phyloP scores from a whole-genome alignment of 2,888 invertebrate species.

The Amblyteles armatorius region DNA sequence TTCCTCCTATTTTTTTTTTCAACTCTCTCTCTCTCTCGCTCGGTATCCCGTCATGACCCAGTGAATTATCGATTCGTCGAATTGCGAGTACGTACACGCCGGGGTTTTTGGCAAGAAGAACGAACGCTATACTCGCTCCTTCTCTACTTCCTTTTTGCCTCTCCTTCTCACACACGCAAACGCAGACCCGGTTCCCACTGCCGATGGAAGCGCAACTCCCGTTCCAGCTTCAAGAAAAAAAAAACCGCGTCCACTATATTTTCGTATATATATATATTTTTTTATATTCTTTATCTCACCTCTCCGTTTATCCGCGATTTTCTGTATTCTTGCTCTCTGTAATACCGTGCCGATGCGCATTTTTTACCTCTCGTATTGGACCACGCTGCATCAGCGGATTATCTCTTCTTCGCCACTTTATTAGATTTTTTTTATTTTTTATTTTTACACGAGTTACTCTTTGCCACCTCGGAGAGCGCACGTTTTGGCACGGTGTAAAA shows the following conservation, averaged over 20 bases:
- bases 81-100: constrained; percentile 60
- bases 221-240: constrained; percentile 52
- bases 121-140: constrained; percentile 40
- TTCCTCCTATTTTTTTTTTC: constrained; percentile 25
- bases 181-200: constrained; percentile 5
- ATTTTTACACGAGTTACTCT: background rate
- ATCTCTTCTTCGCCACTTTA: background rate
- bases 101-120: constrained; percentile 77
- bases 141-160: constrained; percentile 49
- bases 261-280: constrained; percentile 26
- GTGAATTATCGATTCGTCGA: constrained; percentile 80
- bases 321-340: constrained; percentile 15
- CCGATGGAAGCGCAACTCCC: constrained; percentile 31
- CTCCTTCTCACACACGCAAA: constrained; percentile 5
- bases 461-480: background rate
- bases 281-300: constrained; percentile 25
- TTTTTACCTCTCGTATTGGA: background rate
- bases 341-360: background rate
- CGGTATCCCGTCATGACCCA: constrained; percentile 78
- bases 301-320: constrained; percentile 17
- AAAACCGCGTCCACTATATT: constrained; percentile 33
- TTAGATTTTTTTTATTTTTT: background rate
- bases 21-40: constrained; percentile 35
- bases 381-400: background rate
- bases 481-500: background rate